Conservation (phyloP, 2,888 invertebrate species). For the Ferrisia virgata region DNA sequence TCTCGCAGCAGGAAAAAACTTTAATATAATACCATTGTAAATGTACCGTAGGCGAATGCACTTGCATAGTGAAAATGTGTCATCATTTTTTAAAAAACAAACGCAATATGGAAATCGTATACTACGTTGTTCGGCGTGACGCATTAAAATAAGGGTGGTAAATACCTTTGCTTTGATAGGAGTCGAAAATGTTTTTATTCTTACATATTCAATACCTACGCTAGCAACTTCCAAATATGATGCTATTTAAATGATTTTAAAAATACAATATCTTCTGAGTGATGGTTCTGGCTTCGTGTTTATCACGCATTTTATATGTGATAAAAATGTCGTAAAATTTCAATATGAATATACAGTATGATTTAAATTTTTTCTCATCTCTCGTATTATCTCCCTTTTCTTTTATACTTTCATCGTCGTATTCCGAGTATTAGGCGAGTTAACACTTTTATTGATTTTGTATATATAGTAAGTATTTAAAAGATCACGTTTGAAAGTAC, state of each 20-base stretch:
- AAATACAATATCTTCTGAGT: conserved; percentile 23
- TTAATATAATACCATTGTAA: background rate
- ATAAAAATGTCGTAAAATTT: conserved; percentile 23
- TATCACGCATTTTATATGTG: background rate
- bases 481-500: too few relatives aligned
- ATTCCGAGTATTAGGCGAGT: background rate
- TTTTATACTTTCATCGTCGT: background rate
- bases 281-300: background rate
- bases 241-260: conserved; percentile 17
- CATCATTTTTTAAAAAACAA: background rate
- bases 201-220: conserved; percentile 17
- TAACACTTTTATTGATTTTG: background rate
- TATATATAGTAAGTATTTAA: background rate
- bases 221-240: background rate
- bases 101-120: conserved; percentile 1
- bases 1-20: background rate
- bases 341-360: conserved; percentile 18
- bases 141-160: conserved; percentile 22
- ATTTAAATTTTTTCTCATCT: background rate
- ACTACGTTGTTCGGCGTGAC: background rate
- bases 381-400: background rate
- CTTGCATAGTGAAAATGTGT: background rate
- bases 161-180: conserved; percentile 17
- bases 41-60: background rate
- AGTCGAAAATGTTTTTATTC: background rate